Base-by-base conservation (phyloP, 2,797 vertebrate genomes). In the Cirrhinus molitorella region DNA sequence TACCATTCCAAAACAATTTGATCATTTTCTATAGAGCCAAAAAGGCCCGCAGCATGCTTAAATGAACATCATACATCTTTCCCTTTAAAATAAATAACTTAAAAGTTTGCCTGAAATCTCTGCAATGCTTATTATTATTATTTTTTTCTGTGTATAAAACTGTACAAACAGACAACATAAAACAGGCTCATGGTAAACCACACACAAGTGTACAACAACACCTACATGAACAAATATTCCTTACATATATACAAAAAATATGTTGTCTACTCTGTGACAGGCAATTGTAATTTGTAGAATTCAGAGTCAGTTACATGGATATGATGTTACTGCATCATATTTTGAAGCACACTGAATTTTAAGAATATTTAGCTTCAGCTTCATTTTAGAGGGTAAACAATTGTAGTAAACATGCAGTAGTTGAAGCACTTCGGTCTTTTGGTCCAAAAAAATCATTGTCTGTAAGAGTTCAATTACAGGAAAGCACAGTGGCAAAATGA, bases 361-460 rank as follows among this genome's bases (percentile, higher is more conserved):
- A 57, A 28, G 51, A 77, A 84, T 86, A 84, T 68, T 82, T n/a
- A 47, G 83, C 28, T 80, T 83, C 14, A 47, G 83, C 28, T 80
- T 83, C 14, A 70, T 83, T 81, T 82, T 70, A 77, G 70, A 83
- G 83, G 85, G 77, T 88, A 86, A 88, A 86, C 68, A 80, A n/a
- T 49, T 79, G 82, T 81, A 49, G 81, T 79, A 88, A 89, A 86
- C 87, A 88, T 87, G 86, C 80, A 83, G 76, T 74, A 84, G 70
- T 85, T 89, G 87, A 89, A 90, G 90, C 91, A 91, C 90, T 92
- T 92, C 87, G 89, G 89, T 88, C 83, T 89, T 92, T 89, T 90
- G 90, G 89, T 90, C 89, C 89, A 84, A 66, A 79, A 83, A 81
- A 76, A 81, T 77, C 55, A 61, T 80, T 37, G 43, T 49, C 78